Base-by-base conservation (phyloP, 2,888 invertebrate species). In the Eucera pruinosa region DNA sequence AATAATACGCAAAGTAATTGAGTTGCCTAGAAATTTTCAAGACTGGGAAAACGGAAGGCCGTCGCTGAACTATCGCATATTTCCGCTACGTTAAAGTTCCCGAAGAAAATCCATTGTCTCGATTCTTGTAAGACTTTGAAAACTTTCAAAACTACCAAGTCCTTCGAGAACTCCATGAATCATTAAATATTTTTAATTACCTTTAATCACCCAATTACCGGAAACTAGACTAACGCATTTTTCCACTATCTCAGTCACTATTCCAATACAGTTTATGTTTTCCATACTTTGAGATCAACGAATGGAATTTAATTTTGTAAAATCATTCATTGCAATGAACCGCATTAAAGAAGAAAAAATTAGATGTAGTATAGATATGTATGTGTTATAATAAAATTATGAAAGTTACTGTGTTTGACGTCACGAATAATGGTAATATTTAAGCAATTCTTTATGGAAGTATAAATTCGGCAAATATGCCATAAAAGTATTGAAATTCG, bases 61-160 rank as follows among this genome's bases (percentile, higher is more conserved):
- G n/a, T n/a, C 20, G 54, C 33, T 36, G 13, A 66, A 66, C 65
- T 66, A 66, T 66, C 65, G 55, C 65, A 36, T 66, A 55, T 66
- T 66, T 66, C 65, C 65, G 33, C 55, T 55, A 45, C 43, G 65
- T 54, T 65, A 65, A 65, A 65, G 55, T 65, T 43, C 54, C 33
- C 20, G 45, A 66, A 45, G 25, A 55, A 55, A 66, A 33, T 55
- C 52, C 65, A 25, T 47, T 52, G 39, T 52, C 64, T 52, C 18
- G 36, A 39, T 52, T 66, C 45, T 25, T 30, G 4, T n/a, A 30
- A 36, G 45, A 23, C 65, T 55, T 66, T 55, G 33, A 33, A 36
- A 66, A 66, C 33, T 45, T 47, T 25, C n/a, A 2, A n/a, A 30
- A 30, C 33, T 33, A 18, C 23, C 33, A 13, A 36, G 20, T 23